Conservation (phyloP, 2,797 vertebrate genomes). For the Yasuhikotakia modesta region DNA sequence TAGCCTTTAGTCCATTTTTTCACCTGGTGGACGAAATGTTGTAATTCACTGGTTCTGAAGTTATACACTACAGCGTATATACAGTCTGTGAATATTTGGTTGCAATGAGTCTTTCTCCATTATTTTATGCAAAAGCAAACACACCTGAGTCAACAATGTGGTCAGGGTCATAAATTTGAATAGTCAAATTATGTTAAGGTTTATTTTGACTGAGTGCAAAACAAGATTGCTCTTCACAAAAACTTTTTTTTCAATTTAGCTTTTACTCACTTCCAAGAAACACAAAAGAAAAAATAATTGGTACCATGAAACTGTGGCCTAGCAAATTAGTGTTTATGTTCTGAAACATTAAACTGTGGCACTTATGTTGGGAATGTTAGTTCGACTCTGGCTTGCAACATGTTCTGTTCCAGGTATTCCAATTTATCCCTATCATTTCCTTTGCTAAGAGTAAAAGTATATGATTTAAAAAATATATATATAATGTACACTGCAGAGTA, state of each 20-base stretch:
- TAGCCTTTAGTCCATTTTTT: constrained; percentile 11
- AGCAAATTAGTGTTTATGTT: neutral
- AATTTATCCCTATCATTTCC: neutral
- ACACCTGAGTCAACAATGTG: constrained; percentile 17
- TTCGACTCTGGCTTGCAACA: neutral
- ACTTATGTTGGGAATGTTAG: neutral
- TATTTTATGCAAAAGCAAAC: constrained; percentile 13
- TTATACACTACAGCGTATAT: neutral
- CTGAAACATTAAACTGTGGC: neutral
- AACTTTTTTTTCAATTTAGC: neutral
- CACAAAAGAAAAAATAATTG: neutral
- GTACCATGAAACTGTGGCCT: neutral
- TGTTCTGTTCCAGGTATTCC: neutral
- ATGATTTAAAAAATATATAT: neutral
- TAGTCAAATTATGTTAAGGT: constrained; percentile 8
- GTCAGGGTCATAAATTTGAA: constrained; percentile 1
- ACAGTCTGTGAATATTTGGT: neutral
- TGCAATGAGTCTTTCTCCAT: neutral
- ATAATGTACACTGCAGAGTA: neutral
- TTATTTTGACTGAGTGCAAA: neutral
- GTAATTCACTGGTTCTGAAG: neutral
- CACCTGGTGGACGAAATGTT: neutral
- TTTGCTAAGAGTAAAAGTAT: neutral
- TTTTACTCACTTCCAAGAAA: neutral
- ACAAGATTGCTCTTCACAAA: neutral